Percentiles rank a stretch among this genome's conserved stretches.
Evolutionary conservation across 2,113 vertebrate genomes (phyloP).

Genomic region (Cyanistes caeruleus): DNA sequence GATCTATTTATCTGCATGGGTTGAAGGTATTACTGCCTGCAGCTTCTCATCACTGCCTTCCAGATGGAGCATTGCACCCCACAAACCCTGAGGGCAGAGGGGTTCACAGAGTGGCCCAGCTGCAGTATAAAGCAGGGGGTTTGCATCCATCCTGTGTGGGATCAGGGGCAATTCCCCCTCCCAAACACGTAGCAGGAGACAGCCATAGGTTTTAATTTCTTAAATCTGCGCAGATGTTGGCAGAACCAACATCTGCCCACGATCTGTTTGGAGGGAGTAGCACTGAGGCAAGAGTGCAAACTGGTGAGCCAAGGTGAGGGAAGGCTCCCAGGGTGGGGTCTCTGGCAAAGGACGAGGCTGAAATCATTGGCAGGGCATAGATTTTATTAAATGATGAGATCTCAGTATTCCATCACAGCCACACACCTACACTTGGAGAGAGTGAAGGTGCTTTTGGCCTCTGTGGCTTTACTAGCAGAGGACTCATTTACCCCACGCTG

Average conservation of each 20-base stretch:
- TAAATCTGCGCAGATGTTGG: neutral
- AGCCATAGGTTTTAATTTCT: neutral
- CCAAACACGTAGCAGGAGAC: neutral
- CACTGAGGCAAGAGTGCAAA: neutral
- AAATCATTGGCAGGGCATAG: neutral
- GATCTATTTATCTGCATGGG: constrained; percentile 12
- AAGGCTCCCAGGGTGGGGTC: neutral
- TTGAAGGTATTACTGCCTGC: constrained; percentile 44
- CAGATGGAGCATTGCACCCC: neutral
- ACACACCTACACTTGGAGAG: neutral
- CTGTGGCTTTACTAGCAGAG: neutral
- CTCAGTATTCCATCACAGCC: neutral
- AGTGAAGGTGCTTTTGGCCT: neutral
- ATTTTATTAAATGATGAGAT: neutral
- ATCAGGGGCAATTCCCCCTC: neutral
- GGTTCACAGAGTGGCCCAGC: neutral
- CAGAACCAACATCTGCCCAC: neutral
- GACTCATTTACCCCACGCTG: neutral
- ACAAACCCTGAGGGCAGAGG: neutral
- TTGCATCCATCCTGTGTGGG: neutral
- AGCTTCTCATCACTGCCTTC: neutral
- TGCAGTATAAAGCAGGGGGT: neutral
- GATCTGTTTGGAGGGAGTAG: neutral
- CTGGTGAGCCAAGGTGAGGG: neutral
- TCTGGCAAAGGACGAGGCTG: neutral